These are phyloP conservation scores for Panzeria rudis DNA, from an alignment of 2,888 invertebrate genomes.

Conservation along the genomic window DNA sequence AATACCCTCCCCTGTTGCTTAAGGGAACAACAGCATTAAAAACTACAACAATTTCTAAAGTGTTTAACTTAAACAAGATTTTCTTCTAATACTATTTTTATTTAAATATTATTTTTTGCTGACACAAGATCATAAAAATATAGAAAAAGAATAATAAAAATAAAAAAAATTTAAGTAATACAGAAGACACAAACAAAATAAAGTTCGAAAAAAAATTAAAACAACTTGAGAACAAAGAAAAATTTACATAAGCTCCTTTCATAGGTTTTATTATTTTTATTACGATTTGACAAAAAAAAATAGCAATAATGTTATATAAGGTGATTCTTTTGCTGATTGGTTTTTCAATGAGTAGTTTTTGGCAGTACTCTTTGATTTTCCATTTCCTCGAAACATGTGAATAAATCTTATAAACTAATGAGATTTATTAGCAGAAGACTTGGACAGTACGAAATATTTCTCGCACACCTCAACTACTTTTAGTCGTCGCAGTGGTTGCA, in stretches of 20 bases:
- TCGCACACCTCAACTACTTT: too few species aligned
- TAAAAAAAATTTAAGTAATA: not conserved
- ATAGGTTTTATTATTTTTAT: not conserved
- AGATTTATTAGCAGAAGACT: too few species aligned
- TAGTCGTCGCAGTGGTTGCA: too few species aligned
- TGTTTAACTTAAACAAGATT: constrained; percentile 32
- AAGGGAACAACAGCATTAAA: not conserved
- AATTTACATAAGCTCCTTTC: constrained; percentile 37
- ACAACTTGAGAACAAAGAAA: not conserved
- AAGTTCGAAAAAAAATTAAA: not conserved
- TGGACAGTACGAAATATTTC: too few species aligned
- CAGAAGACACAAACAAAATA: not conserved
- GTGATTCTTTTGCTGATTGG: not conserved
- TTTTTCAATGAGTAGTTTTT: not conserved
- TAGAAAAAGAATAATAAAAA: not conserved
- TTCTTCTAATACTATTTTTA: constrained; percentile 12
- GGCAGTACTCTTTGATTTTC: too few species aligned
- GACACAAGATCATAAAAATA: constrained; percentile 34
- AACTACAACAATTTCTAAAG: constrained; percentile 3
- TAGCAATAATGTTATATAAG: not conserved
- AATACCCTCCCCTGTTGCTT: not conserved
- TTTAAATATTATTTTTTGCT: constrained; percentile 6
- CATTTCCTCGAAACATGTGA: too few species aligned
- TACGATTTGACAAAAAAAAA: not conserved
- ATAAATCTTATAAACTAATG: too few species aligned